These are phyloP conservation scores for Steinernema scapterisci DNA, from an alignment of 2,888 invertebrate genomes.

Conservation along the genomic window DNA sequence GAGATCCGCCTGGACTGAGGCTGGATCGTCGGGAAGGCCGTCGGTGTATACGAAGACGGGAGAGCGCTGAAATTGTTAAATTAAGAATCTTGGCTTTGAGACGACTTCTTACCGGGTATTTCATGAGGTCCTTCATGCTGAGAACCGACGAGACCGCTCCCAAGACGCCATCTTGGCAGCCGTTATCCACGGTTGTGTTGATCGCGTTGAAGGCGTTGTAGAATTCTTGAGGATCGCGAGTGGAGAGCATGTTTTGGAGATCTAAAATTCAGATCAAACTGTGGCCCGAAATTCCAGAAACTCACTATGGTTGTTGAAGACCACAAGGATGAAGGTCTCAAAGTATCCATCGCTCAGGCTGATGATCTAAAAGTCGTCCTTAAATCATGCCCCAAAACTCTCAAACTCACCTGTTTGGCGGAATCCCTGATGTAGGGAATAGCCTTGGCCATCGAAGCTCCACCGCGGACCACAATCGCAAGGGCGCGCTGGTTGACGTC, in stretches of 20 bases:
- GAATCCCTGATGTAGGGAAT: conserved; percentile 36
- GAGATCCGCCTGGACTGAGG: conserved; percentile 37
- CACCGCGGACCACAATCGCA: conserved; percentile 50
- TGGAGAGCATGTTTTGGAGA: background rate
- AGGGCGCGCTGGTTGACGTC: conserved; percentile 46
- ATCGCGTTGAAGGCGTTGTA: conserved; percentile 38
- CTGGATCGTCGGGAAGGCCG: conserved; percentile 47
- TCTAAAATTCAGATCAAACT: conserved; percentile 35
- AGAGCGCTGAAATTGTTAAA: conserved; percentile 42
- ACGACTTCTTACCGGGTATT: conserved; percentile 41
- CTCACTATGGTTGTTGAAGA: conserved; percentile 44
- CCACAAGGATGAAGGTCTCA: conserved; percentile 45
- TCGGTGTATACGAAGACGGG: conserved; percentile 55
- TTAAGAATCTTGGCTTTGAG: background rate
- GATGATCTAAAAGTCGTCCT: conserved; percentile 42
- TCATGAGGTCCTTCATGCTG: conserved; percentile 38
- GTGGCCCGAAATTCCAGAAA: conserved; percentile 38
- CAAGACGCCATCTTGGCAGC: conserved; percentile 48
- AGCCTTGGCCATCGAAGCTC: conserved; percentile 43
- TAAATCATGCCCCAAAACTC: conserved; percentile 35
- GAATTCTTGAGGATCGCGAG: conserved; percentile 34
- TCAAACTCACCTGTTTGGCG: background rate
- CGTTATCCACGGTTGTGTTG: conserved; percentile 45
- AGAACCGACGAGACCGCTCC: conserved; percentile 41
- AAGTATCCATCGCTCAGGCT: conserved; percentile 41